These are phyloP conservation scores for Choloepus hoffmanni DNA, from an alignment of 2,113 vertebrate species.

Conservation along the genomic window DNA sequence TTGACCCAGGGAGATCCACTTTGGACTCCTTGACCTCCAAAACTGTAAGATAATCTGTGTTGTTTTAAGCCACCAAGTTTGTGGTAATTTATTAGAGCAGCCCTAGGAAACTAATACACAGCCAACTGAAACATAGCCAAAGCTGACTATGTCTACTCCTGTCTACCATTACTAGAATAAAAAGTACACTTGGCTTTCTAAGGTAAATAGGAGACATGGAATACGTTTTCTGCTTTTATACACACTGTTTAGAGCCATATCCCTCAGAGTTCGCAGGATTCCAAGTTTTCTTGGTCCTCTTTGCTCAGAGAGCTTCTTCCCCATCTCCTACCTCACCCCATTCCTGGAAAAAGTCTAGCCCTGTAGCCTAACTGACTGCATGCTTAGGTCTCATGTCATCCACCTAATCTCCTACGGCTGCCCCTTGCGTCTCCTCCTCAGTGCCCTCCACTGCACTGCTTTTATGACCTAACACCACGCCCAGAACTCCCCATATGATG, in stretches of 20 bases:
- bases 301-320: background rate
- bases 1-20: background rate
- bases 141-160: background rate
- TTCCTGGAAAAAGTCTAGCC: background rate
- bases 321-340: background rate
- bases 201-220: background rate
- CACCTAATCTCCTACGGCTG: background rate
- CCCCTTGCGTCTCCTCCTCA: background rate
- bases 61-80: constrained; percentile 17
- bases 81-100: background rate
- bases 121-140: background rate
- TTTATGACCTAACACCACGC: background rate
- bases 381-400: background rate
- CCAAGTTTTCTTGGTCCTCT: background rate
- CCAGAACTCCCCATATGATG: background rate
- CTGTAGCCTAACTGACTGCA: background rate
- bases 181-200: background rate
- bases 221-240: background rate
- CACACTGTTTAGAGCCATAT: background rate
- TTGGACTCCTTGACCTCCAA: background rate
- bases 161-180: background rate
- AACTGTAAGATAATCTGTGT: background rate
- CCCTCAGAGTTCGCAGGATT: background rate
- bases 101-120: background rate
- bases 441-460: background rate